Percentiles rank a stretch among this genome's conserved stretches.
phyloP scores from a whole-genome alignment of 2,797 vertebrate genomes.

The Aldrovandia affinis region DNA sequence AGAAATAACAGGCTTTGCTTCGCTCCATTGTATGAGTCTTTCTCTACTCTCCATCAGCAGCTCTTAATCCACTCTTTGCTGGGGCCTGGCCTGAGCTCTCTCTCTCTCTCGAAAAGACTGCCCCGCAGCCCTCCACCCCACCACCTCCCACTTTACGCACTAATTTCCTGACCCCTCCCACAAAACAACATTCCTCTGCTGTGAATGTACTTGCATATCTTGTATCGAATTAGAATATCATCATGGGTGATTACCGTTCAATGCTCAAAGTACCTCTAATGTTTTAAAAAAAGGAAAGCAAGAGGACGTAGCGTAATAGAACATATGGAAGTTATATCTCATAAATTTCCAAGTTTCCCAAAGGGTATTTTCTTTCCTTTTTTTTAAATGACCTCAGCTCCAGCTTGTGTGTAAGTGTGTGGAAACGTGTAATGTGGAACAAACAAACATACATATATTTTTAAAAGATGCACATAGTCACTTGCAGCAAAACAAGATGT shows the following conservation, averaged over 20 bases:
- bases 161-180: neutral
- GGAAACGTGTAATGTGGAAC: slow-evolving; percentile 67
- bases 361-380: slow-evolving; percentile 42
- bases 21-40: slow-evolving; percentile 38
- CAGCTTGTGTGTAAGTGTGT: slow-evolving; percentile 54
- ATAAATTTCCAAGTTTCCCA: slow-evolving; percentile 71
- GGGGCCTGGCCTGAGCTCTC: neutral
- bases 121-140: slow-evolving; percentile 33
- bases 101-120: neutral
- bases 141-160: slow-evolving; percentile 27
- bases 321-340: slow-evolving; percentile 69
- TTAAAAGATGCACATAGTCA: neutral
- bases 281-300: slow-evolving; percentile 52
- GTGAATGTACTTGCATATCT: too few relatives aligned
- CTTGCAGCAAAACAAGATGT: slow-evolving; percentile 39
- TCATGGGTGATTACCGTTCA: slow-evolving; percentile 58
- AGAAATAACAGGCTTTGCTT: slow-evolving; percentile 68
- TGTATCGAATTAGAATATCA: slow-evolving; percentile 46
- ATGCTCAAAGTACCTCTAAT: slow-evolving; percentile 50
- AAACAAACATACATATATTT: slow-evolving; percentile 44
- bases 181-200: neutral
- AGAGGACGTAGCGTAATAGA: slow-evolving; percentile 67
- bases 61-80: slow-evolving; percentile 62
- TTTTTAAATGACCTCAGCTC: slow-evolving; percentile 63
- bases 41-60: slow-evolving; percentile 54